phyloP scores from a whole-genome alignment of 2,888 invertebrate species.

The Hypercompe scribonia region DNA sequence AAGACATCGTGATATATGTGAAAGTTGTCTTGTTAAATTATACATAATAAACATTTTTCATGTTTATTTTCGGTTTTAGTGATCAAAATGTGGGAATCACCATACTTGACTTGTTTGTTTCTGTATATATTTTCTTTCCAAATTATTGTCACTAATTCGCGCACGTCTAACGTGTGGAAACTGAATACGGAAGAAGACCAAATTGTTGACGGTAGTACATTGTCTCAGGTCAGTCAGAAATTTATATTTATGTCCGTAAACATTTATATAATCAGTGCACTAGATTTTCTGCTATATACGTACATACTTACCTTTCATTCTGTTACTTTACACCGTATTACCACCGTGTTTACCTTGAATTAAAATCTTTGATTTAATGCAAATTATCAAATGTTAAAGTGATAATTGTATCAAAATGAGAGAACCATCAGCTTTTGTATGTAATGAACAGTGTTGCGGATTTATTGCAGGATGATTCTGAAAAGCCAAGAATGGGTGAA shows the following conservation, averaged over 20 bases:
- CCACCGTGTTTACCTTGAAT: conserved; percentile 61
- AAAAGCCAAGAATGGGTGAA: conserved; percentile 77
- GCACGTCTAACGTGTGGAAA: conserved; percentile 94
- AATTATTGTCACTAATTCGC: conserved; percentile 91
- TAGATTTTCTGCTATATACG: conserved; percentile 52
- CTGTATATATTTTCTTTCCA: conserved; percentile 91
- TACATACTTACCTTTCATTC: conserved; percentile 54
- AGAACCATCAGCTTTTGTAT: conserved; percentile 12
- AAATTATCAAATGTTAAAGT: conserved; percentile 10
- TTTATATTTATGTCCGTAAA: conserved; percentile 50
- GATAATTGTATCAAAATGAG: conserved; percentile 23
- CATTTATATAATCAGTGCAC: conserved; percentile 74
- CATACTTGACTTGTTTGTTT: conserved; percentile 88
- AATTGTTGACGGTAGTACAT: conserved; percentile 89
- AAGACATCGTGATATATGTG: conserved; percentile 61
- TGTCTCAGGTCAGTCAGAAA: conserved; percentile 82
- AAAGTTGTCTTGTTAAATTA: conserved; percentile 59
- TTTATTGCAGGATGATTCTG: conserved; percentile 76
- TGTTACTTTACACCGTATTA: conserved; percentile 49
- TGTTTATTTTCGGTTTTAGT: conserved; percentile 67
- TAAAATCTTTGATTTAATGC: conserved; percentile 34
- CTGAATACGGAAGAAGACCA: conserved; percentile 91
- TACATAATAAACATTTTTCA: conserved; percentile 61
- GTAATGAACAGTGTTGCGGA: conserved; percentile 15
- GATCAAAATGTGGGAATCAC: conserved; percentile 85